Evolutionary conservation across 1,140 invertebrate species (phyloP).

Genomic region (Liolophura sinensis): DNA sequence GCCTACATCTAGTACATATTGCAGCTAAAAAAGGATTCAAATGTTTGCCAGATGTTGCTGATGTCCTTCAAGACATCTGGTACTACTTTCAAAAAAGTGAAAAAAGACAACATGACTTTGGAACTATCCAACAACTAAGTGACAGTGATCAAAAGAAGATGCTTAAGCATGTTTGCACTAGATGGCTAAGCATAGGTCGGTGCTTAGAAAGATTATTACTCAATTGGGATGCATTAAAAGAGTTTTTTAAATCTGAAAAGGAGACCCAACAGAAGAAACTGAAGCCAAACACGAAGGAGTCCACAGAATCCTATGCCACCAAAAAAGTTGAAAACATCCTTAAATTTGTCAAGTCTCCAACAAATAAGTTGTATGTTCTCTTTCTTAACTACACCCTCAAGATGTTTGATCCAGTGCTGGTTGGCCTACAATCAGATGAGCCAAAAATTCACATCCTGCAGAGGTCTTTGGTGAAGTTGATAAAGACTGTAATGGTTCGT

Average conservation of each 20-base stretch:
- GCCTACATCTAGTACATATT: slow-evolving; percentile 16
- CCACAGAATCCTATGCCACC: not conserved
- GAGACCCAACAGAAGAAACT: not conserved
- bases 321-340: slow-evolving; percentile 5
- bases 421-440: slow-evolving; percentile 16
- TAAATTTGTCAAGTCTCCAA: slow-evolving; percentile 22
- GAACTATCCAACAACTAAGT: no score
- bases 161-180: slow-evolving; percentile 28
- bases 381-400: slow-evolving; percentile 19
- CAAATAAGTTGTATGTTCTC: slow-evolving; percentile 19
- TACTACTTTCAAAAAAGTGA: slow-evolving; percentile 29
- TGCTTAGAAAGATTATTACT: slow-evolving; percentile 15
- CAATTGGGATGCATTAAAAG: slow-evolving; percentile 25
- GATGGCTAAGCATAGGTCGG: slow-evolving; percentile 32
- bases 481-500: slow-evolving; percentile 12
- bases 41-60: slow-evolving; percentile 11
- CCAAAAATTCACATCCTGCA: slow-evolving; percentile 21
- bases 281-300: not conserved
- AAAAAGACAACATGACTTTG: no score
- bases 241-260: slow-evolving; percentile 15
- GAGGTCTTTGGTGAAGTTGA: slow-evolving; percentile 8
- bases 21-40: slow-evolving; percentile 19
- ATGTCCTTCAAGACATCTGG: slow-evolving; percentile 23
- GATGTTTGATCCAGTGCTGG: slow-evolving; percentile 19
- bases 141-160: slow-evolving; percentile 21